Base-by-base conservation (phyloP, 2,113 vertebrate species). In the Euleptes europaea region DNA sequence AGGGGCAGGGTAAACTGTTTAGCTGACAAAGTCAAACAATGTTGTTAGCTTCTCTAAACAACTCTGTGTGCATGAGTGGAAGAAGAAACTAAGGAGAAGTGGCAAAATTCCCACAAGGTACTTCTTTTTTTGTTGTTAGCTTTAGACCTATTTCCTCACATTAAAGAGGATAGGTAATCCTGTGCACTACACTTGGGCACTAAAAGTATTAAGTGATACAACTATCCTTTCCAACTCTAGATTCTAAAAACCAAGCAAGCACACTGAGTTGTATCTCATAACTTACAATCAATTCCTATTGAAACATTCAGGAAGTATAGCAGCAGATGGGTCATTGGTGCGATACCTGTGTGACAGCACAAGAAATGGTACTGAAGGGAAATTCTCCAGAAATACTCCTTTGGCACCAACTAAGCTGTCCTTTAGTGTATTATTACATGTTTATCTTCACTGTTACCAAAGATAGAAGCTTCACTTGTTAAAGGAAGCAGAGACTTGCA, bases 31-130 rank as follows among this genome's bases (percentile, higher is more conserved):
- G 78, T 85, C 88, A 93, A 94, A 88, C 71, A 90, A 78, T 83
- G 77, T 84, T 90, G 51, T 85, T 90, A 88, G 63, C 89, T 92
- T 93, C 81, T 90, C 38, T 89, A 90, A 89, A 89, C 84, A 86
- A 44, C 2, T 73, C 75, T 91, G 79, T 74, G 74, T 19, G 73
- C 57, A 57, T 88, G 90, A 65, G 73, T 88, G 80, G 78, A 93
- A 94, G 93, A 83, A 84, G 82, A 86, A 91, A 92, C 70, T 82
- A 82, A 82, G 26, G 44, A 31, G 73, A 71, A 78, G 72, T 77
- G 66, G 83, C 47, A 67, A 65, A 75, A 82, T 42, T 87, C 54
- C 63, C 69, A 23, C 57, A 90, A 83, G 71, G 35, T 33, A 78
- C 3, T 76, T 35, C n/a, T 87, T 91, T 35, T 77, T 67, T 70